Percentiles rank a stretch among this genome's conserved stretches.
phyloP scores from a whole-genome alignment of 1,140 invertebrate species.

The Argopecten irradians region DNA sequence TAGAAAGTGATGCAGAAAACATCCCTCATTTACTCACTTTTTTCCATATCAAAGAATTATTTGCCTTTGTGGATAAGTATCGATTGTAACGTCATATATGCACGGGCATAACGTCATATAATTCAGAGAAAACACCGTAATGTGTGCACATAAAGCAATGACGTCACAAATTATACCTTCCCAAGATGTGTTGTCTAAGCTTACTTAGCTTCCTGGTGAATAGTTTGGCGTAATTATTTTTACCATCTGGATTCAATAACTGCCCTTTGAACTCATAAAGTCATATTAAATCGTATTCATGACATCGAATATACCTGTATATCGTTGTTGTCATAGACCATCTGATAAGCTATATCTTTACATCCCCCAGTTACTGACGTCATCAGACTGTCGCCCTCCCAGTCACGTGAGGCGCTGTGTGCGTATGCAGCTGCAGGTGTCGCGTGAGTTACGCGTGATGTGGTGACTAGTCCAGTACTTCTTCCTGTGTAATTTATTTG shows the following conservation, averaged over 20 bases:
- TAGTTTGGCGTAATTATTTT: not conserved
- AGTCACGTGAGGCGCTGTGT: conserved; percentile 81
- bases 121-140: too few species aligned
- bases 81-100: too few species aligned
- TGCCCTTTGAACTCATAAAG: not conserved
- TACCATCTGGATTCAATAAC: not conserved
- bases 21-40: too few species aligned
- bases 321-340: conserved; percentile 52
- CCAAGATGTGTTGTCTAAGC: not conserved
- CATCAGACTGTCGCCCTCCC: conserved; percentile 65
- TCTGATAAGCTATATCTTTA: conserved; percentile 75
- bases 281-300: not conserved
- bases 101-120: too few species aligned
- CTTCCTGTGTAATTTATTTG: too few species aligned
- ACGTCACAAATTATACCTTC: too few species aligned
- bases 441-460: conserved; percentile 92
- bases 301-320: conserved; percentile 38
- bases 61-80: too few species aligned
- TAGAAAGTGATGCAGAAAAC: too few species aligned
- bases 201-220: not conserved
- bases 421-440: conserved; percentile 92
- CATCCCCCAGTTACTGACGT: conserved; percentile 60
- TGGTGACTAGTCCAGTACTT: conserved; percentile 92
- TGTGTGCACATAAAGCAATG: too few species aligned
- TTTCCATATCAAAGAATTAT: too few species aligned